These are phyloP conservation scores for Melieria crassipennis DNA, from an alignment of 2,888 invertebrate species.

Conservation along the genomic window DNA sequence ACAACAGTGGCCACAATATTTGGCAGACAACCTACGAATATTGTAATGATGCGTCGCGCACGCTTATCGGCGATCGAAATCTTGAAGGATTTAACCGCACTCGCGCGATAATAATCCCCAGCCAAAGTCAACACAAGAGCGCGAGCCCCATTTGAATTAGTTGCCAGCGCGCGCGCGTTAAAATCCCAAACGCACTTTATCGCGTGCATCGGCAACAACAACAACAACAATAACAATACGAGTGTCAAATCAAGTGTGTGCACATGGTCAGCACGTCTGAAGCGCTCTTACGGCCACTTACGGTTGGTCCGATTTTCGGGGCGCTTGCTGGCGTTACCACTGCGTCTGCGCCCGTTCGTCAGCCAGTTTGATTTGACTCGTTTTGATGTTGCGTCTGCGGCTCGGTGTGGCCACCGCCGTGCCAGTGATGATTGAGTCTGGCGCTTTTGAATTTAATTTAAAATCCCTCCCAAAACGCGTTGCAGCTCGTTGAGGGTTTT, in stretches of 20 bases:
- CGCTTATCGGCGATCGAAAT: conserved; percentile 30
- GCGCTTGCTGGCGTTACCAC: neutral
- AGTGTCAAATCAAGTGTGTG: neutral
- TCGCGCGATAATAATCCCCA: conserved; percentile 32
- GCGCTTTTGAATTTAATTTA: conserved; percentile 30
- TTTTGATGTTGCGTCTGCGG: neutral
- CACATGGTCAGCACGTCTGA: neutral
- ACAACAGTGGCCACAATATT: no score
- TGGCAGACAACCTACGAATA: neutral
- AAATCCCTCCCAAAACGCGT: conserved; percentile 6
- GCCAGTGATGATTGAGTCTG: conserved; percentile 13
- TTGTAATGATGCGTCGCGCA: conserved; percentile 17
- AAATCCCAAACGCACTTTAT: neutral
- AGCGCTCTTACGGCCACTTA: neutral
- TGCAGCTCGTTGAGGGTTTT: neutral
- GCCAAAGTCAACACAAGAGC: conserved; percentile 7
- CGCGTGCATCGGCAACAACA: conserved; percentile 1
- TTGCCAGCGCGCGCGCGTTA: neutral
- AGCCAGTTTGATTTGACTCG: neutral
- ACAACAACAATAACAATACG: neutral
- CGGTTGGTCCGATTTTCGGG: neutral
- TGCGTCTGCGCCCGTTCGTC: neutral
- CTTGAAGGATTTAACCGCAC: conserved; percentile 33
- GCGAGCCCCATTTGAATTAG: no score
- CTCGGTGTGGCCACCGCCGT: neutral